Conservation (phyloP, 2,113 vertebrate genomes). For the Pampusana beccarii region DNA sequence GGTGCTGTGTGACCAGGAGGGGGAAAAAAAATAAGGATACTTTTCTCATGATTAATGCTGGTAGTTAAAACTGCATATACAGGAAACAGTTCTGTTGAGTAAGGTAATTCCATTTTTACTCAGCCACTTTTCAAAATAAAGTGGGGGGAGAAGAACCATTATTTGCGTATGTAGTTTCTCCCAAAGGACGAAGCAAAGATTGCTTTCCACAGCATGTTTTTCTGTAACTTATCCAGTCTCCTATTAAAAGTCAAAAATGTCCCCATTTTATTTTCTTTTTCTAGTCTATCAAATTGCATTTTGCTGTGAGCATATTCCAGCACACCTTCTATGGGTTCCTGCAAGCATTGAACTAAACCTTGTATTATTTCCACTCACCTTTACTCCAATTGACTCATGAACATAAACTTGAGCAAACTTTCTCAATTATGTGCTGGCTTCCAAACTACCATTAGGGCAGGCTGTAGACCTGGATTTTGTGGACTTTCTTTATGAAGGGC, state of each 20-base stretch:
- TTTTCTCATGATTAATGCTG: slow-evolving; percentile 23
- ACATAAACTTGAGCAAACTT: neutral
- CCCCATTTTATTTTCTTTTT: slow-evolving; percentile 18
- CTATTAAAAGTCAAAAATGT: slow-evolving; percentile 25
- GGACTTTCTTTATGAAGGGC: neutral
- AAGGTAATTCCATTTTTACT: slow-evolving; percentile 53
- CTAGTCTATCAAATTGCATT: neutral
- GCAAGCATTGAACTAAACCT: neutral
- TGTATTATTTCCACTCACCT: neutral
- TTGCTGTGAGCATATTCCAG: neutral
- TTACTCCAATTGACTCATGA: neutral
- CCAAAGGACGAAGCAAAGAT: neutral
- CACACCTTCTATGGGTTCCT: neutral
- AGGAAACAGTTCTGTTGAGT: slow-evolving; percentile 38
- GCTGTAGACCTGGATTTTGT: neutral
- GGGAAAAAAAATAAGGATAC: neutral
- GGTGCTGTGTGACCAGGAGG: neutral
- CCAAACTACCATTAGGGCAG: neutral
- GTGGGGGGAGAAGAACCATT: neutral
- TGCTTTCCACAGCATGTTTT: slow-evolving; percentile 27
- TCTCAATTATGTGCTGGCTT: neutral
- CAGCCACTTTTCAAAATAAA: slow-evolving; percentile 16
- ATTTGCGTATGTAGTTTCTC: slow-evolving; percentile 17
- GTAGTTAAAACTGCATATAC: neutral
- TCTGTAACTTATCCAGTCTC: neutral